Conservation (phyloP, 35 echinoderm and acorn worm species). For the Holothuria glaberrima region DNA sequence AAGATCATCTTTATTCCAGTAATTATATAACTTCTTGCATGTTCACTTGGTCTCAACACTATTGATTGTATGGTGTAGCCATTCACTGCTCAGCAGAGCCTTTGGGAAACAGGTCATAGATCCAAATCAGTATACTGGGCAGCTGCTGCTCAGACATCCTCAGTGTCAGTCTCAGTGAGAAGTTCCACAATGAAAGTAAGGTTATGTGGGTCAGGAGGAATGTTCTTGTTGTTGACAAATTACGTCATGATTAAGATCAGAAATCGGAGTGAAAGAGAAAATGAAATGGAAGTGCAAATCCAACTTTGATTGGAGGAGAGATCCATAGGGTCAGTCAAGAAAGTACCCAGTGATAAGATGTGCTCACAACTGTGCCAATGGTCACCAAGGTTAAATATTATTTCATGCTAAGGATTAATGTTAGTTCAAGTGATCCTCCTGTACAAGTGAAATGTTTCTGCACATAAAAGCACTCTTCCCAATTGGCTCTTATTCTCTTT, state of each 20-base stretch:
- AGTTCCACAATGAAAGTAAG: not conserved
- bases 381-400: not conserved
- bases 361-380: not conserved
- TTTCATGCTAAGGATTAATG: constrained; percentile 30
- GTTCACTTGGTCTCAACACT: not conserved
- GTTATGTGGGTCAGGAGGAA: too few species aligned
- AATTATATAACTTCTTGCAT: not conserved
- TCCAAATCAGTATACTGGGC: not conserved
- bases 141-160: not conserved
- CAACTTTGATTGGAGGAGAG: not conserved
- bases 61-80: not conserved
- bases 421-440: constrained; percentile 49
- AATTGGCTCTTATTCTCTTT: not conserved
- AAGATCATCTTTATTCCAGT: not conserved
- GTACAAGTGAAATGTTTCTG: constrained; percentile 40
- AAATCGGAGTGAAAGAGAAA: constrained; percentile 6
- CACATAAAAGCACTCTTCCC: constrained; percentile 23
- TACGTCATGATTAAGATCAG: constrained; percentile 33
- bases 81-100: not conserved
- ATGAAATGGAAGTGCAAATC: constrained; percentile 14
- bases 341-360: not conserved
- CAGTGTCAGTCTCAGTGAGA: not conserved
- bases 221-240: constrained; percentile 21
- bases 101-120: not conserved
- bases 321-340: not conserved